Evolutionary conservation across 2,113 vertebrate species (phyloP).

Genomic region (Sapayoa aenigma): DNA sequence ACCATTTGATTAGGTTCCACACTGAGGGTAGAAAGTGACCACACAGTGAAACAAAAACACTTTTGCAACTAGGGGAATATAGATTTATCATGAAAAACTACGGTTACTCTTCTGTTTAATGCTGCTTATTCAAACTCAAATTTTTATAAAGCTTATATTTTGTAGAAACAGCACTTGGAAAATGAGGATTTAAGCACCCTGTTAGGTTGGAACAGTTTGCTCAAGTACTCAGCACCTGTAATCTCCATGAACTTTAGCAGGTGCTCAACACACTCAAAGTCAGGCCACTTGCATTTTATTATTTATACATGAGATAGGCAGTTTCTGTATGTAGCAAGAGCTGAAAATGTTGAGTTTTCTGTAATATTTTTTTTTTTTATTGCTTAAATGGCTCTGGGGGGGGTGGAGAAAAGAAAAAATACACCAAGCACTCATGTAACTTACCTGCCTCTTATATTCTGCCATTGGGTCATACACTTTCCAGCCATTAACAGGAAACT

Average conservation of each 20-base stretch:
- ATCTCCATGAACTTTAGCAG: background rate
- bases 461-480: slow-evolving; percentile 90
- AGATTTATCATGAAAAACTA: background rate
- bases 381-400: background rate
- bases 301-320: background rate
- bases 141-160: background rate
- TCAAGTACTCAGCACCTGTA: background rate
- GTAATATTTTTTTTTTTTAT: background rate
- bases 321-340: background rate
- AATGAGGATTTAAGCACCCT: background rate
- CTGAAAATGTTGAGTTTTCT: background rate
- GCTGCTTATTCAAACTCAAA: background rate
- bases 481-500: slow-evolving; percentile 91
- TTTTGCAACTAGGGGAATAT: background rate
- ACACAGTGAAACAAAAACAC: background rate
- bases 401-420: background rate
- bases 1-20: background rate
- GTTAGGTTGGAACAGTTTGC: background rate
- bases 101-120: background rate
- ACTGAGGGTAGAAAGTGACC: background rate
- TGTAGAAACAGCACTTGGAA: background rate
- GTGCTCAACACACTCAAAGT: background rate
- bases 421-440: background rate
- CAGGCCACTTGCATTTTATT: background rate
- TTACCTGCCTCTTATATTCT: slow-evolving; percentile 93